Conservation (phyloP, 2,888 invertebrate genomes). For the Cephus rjabovi region DNA sequence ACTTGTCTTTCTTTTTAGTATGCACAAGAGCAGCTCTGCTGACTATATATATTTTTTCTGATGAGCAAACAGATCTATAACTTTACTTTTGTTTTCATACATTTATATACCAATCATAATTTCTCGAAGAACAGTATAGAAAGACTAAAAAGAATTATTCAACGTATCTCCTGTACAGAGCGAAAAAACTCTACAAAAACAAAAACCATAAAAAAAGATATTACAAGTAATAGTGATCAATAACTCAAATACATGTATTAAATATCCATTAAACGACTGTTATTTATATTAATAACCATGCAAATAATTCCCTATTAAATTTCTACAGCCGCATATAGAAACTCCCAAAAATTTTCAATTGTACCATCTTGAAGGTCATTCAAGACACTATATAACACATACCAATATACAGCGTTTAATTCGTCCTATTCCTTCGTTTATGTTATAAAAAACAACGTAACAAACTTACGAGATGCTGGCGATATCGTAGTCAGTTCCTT, state of each 20-base stretch:
- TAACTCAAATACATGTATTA: not conserved
- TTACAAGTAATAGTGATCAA: not conserved
- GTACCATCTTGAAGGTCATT: not conserved
- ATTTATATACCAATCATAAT: not conserved
- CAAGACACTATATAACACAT: not conserved
- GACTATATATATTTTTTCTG: not conserved
- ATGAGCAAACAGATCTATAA: not conserved
- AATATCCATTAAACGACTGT: not conserved
- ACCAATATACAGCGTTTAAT: not conserved
- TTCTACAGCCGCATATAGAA: not conserved
- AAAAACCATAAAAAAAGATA: not conserved
- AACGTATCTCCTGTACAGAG: too few species aligned
- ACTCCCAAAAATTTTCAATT: not conserved
- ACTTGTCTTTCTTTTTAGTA: not conserved
- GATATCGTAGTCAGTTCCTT: not conserved
- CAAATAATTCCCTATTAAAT: not conserved
- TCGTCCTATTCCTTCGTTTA: not conserved
- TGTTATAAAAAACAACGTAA: not conserved
- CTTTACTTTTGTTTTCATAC: not conserved
- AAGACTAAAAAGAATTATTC: not conserved
- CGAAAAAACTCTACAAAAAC: not conserved
- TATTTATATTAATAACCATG: not conserved
- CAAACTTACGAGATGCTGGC: not conserved
- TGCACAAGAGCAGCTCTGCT: not conserved
- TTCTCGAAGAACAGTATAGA: not conserved